A percentile compares a stretch with the other conserved stretches of the same genome.
phyloP scores from a whole-genome alignment of 2,888 invertebrate genomes.

The Drosophila nigricruria region DNA sequence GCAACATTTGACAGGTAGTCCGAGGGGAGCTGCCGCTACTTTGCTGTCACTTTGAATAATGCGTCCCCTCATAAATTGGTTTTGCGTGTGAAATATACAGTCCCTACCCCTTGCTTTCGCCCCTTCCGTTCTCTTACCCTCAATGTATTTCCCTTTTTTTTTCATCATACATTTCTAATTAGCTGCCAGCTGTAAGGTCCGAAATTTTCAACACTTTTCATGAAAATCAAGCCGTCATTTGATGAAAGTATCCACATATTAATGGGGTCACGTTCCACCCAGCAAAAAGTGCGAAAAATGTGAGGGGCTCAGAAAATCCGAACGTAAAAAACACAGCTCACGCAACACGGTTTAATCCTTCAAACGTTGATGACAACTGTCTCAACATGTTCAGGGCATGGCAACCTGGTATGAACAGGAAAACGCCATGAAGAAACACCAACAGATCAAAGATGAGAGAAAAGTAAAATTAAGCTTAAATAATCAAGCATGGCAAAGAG shows the following conservation, averaged over 20 bases:
- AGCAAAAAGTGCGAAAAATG: slow-evolving; percentile 14
- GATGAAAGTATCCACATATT: slow-evolving; percentile 56
- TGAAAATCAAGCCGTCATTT: slow-evolving; percentile 40
- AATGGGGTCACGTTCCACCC: slow-evolving; percentile 38
- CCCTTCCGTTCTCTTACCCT: not conserved
- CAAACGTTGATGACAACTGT: slow-evolving; percentile 43
- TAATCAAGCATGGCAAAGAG: not conserved
- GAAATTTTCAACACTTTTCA: slow-evolving; percentile 54
- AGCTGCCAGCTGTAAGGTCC: slow-evolving; percentile 31
- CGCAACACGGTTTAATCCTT: slow-evolving; percentile 50
- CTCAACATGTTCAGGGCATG: slow-evolving; percentile 1
- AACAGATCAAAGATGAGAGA: not conserved
- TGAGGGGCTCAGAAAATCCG: not conserved
- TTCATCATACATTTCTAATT: slow-evolving; percentile 51
- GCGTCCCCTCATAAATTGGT: slow-evolving; percentile 62
- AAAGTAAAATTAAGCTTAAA: not conserved
- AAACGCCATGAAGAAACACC: not conserved
- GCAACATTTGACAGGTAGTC: slow-evolving; percentile 66
- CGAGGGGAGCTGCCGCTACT: slow-evolving; percentile 36
- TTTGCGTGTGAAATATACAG: slow-evolving; percentile 41
- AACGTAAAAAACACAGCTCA: slow-evolving; percentile 28
- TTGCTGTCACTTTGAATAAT: slow-evolving; percentile 70
- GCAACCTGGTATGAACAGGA: not conserved
- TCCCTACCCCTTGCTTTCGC: not conserved
- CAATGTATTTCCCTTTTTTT: not conserved